These are phyloP conservation scores for Panagrolaimus sp. DNA, from an alignment of 1,140 invertebrate species.

Conservation along the genomic window DNA sequence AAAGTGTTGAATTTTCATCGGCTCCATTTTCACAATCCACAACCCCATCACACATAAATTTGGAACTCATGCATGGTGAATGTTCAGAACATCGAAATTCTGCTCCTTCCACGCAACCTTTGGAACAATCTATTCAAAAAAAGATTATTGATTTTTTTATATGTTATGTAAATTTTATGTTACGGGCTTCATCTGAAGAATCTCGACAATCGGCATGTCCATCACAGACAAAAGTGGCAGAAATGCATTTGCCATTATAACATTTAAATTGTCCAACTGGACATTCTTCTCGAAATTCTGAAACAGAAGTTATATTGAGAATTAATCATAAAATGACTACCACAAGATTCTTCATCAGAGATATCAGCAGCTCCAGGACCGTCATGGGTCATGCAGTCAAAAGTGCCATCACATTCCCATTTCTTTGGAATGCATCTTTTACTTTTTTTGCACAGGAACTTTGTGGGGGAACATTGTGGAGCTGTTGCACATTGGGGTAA, in stretches of 20 bases:
- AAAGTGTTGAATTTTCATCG: neutral
- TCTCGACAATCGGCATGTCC: neutral
- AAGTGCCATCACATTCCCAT: conserved; percentile 56
- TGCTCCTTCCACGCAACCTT: neutral
- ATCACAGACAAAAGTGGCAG: neutral
- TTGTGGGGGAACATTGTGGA: conserved; percentile 33
- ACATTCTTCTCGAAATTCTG: conserved; percentile 57
- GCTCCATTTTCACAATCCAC: neutral
- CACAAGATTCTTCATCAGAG: conserved; percentile 42
- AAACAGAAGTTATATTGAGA: conserved; percentile 20
- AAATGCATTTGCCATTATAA: conserved; percentile 60
- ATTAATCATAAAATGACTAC: neutral
- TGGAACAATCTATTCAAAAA: neutral
- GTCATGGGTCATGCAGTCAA: conserved; percentile 56
- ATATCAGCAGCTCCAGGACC: conserved; percentile 55
- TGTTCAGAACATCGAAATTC: neutral
- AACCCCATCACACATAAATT: neutral
- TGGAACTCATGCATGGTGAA: neutral
- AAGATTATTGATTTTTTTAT: too few species aligned
- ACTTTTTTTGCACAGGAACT: conserved; percentile 67
- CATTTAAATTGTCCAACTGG: conserved; percentile 60
- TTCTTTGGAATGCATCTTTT: conserved; percentile 59
- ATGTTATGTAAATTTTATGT: too few species aligned
- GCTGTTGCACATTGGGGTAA: neutral
- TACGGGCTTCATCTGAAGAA: conserved; percentile 9